phyloP scores from a whole-genome alignment of 2,888 invertebrate genomes.

The Cancer borealis region DNA sequence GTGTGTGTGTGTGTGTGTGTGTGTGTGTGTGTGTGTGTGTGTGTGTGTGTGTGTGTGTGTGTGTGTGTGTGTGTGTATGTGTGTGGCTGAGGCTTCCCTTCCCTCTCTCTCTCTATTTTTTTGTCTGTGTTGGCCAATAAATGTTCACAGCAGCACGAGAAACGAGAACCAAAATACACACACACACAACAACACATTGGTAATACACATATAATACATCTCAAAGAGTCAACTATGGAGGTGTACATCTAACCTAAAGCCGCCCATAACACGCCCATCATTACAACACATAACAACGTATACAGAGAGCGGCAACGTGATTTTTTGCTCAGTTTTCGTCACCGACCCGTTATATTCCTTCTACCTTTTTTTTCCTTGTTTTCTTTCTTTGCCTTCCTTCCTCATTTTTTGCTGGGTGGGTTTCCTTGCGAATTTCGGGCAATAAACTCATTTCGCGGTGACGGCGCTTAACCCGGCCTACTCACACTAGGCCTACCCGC shows the following conservation, averaged over 20 bases:
- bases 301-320: neutral
- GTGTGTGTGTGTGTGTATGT: conserved; percentile 28
- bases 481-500: conserved; percentile 31
- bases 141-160: neutral
- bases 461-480: neutral
- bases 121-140: neutral
- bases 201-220: neutral
- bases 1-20: conserved; percentile 53
- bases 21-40: neutral
- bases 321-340: neutral
- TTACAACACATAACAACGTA: neutral
- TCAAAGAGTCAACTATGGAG: neutral
- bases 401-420: conserved; percentile 51
- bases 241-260: neutral
- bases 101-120: neutral
- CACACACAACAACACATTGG: neutral
- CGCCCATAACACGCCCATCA: neutral
- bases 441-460: conserved; percentile 66
- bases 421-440: conserved; percentile 67
- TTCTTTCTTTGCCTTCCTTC: conserved; percentile 49
- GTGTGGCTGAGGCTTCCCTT: neutral
- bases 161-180: neutral
- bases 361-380: neutral
- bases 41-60: neutral
- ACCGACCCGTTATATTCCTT: conserved; percentile 4